Conservation (phyloP, 2,797 vertebrate genomes). For the Benthosema pterotum region DNA sequence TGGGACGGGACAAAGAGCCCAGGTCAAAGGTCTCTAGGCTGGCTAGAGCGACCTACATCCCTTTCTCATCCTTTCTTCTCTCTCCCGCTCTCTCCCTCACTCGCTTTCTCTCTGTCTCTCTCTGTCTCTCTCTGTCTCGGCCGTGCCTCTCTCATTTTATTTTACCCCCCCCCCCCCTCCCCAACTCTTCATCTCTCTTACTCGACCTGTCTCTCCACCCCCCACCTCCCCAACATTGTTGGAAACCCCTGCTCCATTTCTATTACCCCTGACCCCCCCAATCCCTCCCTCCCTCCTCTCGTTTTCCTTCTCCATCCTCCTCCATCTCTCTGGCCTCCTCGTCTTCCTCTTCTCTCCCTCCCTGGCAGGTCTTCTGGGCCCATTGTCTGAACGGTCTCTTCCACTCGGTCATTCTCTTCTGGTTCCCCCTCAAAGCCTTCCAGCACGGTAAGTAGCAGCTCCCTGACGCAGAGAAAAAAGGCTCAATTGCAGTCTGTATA, state of each 20-base stretch:
- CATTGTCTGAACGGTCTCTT: conserved; percentile 99
- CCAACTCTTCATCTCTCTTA: conserved; percentile 80
- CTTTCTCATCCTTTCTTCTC: conserved; percentile 90
- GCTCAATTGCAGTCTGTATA: conserved; percentile 36
- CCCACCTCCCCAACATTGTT: conserved; percentile 69
- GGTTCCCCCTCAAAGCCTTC: conserved; percentile 98
- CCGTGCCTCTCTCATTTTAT: conserved; percentile 69
- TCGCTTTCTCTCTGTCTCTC: conserved; percentile 80
- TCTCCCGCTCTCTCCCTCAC: conserved; percentile 59
- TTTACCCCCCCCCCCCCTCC: conserved; percentile 57
- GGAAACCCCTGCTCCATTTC: conserved; percentile 79
- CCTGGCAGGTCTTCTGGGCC: conserved; percentile 97
- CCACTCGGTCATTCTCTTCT: conserved; percentile 99
- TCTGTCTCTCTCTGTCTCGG: conserved; percentile 75
- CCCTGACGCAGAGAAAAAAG: conserved; percentile 58
- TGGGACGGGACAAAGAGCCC: conserved; percentile 87
- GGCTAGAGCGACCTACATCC: conserved; percentile 85
- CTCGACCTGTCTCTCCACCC: conserved; percentile 67
- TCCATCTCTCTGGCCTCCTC: too few relatives aligned
- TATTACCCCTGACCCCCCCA: conserved; percentile 77
- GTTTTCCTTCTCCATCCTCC: conserved; percentile 70
- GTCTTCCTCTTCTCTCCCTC: conserved; percentile 57
- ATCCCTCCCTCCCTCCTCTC: conserved; percentile 67
- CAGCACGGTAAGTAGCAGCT: conserved; percentile 92
- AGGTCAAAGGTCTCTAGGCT: conserved; percentile 90